Base-by-base conservation (phyloP, 2,888 invertebrate genomes). In the Lepeophtheirus nordmannii region DNA sequence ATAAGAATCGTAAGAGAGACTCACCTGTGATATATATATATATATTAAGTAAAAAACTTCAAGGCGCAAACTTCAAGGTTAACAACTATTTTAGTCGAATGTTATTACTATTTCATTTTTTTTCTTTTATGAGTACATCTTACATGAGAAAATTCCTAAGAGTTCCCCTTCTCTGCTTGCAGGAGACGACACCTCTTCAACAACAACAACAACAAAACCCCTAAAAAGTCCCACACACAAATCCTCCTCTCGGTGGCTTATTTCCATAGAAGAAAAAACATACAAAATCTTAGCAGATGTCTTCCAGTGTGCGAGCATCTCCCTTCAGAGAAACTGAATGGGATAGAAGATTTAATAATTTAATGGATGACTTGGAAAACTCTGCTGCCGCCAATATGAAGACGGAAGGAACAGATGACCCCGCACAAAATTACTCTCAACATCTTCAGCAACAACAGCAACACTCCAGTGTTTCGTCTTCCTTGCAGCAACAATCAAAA, bases 281-380 rank as follows among this genome's bases (percentile, higher is more conserved):
- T 30, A 30, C 3, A 2, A 30, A 30, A 30, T 30, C 30, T 30
- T 30, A 14, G 3, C 53, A 46, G 53, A 46, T 46, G 53, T 46
- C 53, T 46, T 46, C 53, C 8, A 46, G 53, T 46, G 61, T 61
- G 30, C 61, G 61, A 22, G 37, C n/a, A 40, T 56, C 56, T 41
- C 65, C 65, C 58, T 65, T 58, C 65, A 17, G 37, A 14, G 66
- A 66, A 38, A 41, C 53, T n/a, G 66, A 66, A n/a, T 66, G 66
- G 66, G 66, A 66, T 41, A 5, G 60, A n/a, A 40, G 46, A 41
- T 58, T 66, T 38, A 58, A 66, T 41, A 40, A 59, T 40, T n/a
- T 66, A 46, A 20, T 66, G 46, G 60, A 58, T 14, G 66, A 66
- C 20, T 59, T 66, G 40, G 66, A 66, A 41, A 63, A 46, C 56